phyloP scores from a whole-genome alignment of 2,888 invertebrate genomes.

The Macrosiphum euphorbiae region DNA sequence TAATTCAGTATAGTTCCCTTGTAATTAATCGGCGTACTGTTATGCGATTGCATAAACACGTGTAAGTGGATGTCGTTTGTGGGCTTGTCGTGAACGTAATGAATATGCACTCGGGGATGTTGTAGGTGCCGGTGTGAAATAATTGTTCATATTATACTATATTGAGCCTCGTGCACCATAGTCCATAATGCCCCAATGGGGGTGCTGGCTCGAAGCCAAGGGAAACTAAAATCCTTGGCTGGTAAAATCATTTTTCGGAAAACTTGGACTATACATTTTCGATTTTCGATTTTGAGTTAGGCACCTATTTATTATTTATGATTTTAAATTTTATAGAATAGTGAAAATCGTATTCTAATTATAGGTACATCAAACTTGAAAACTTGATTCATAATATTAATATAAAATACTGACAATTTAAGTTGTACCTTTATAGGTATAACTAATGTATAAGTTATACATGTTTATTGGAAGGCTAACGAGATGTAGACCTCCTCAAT shows the following conservation, averaged over 20 bases:
- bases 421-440: neutral
- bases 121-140: slow-evolving; percentile 31
- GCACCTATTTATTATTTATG: neutral
- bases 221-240: neutral
- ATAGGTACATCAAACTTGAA: no score
- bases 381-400: neutral
- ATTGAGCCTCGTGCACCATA: neutral
- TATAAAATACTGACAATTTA: neutral
- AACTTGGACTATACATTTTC: neutral
- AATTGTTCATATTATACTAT: slow-evolving; percentile 15
- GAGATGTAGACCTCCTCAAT: neutral
- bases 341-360: neutral
- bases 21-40: slow-evolving; percentile 37
- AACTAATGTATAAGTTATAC: neutral
- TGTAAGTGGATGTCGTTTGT: slow-evolving; percentile 51
- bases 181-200: neutral
- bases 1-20: slow-evolving; percentile 4
- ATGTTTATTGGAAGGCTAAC: neutral
- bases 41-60: slow-evolving; percentile 39
- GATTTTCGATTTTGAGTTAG: neutral
- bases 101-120: slow-evolving; percentile 7
- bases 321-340: neutral
- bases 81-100: slow-evolving; percentile 18
- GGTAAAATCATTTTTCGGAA: neutral
- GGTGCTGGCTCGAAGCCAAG: neutral